Conservation (phyloP, 2,797 vertebrate genomes). For the Hemibagrus guttatus region DNA sequence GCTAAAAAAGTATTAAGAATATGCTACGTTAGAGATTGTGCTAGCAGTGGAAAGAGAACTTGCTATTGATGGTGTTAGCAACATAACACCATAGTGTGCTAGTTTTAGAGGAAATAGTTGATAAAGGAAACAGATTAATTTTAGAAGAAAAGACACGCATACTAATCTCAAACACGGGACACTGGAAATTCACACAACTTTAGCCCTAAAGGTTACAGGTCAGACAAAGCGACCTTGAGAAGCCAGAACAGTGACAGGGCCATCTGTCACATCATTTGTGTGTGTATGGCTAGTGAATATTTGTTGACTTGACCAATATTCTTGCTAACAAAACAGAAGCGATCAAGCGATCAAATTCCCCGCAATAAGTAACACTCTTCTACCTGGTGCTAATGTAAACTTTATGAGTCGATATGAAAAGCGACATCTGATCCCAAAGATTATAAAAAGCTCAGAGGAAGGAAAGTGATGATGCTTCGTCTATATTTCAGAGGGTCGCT, state of each 20-base stretch:
- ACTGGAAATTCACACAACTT: not conserved
- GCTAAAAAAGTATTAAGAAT: not conserved
- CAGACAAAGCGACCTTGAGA: not conserved
- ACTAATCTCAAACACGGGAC: not conserved
- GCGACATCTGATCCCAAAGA: not conserved
- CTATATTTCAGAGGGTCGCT: not conserved
- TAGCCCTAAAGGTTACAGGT: conserved; percentile 22
- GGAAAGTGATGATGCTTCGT: not conserved
- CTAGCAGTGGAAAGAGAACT: not conserved
- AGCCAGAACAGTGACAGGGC: not conserved
- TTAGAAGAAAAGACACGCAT: not conserved
- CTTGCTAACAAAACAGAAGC: not conserved
- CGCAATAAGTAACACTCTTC: not conserved
- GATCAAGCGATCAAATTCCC: no score
- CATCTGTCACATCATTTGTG: not conserved
- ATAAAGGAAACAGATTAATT: not conserved
- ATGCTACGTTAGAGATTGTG: not conserved
- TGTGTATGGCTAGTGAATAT: not conserved
- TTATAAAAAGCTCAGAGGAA: not conserved
- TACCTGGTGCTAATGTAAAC: not conserved
- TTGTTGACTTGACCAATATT: not conserved
- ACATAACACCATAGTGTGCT: not conserved
- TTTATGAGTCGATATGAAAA: no score
- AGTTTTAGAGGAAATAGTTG: not conserved
- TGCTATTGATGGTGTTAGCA: not conserved